A percentile compares a stretch with the other conserved stretches of the same genome.
Evolutionary conservation across 2,888 invertebrate genomes (phyloP).

Genomic region (Drosophila sordidula): DNA sequence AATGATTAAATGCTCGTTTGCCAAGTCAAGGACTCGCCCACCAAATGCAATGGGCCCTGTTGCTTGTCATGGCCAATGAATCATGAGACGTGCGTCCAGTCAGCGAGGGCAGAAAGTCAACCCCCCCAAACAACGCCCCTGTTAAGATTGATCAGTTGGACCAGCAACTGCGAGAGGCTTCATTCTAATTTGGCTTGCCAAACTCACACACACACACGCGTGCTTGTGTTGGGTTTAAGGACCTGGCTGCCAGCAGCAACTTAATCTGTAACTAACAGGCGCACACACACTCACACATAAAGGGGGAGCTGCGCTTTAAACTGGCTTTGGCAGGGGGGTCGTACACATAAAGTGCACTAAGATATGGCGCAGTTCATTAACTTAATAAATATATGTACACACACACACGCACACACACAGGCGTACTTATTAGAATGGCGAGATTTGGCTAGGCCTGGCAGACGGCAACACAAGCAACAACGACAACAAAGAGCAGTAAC

Average conservation of each 20-base stretch:
- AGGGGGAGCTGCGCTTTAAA: conserved; percentile 17
- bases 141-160: conserved; percentile 40
- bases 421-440: conserved; percentile 19
- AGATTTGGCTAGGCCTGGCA: conserved; percentile 27
- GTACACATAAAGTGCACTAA: conserved; percentile 47
- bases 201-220: background rate
- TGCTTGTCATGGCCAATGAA: conserved; percentile 5
- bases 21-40: conserved; percentile 20
- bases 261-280: conserved; percentile 28
- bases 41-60: conserved; percentile 7
- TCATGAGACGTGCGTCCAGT: conserved; percentile 1
- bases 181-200: conserved; percentile 2
- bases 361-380: conserved; percentile 57
- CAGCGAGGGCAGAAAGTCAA: background rate
- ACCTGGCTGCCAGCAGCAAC: conserved; percentile 21
- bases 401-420: background rate
- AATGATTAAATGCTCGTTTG: conserved; percentile 35
- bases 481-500: conserved; percentile 26
- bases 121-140: background rate
- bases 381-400: conserved; percentile 47
- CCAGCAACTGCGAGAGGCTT: conserved; percentile 15
- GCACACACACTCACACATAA: conserved; percentile 1
- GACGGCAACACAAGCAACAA: conserved; percentile 17
- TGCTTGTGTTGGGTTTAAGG: conserved; percentile 8
- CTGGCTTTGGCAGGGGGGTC: background rate